Evolutionary conservation across 1,140 invertebrate genomes (phyloP).

Genomic region (Diorhabda elongata): DNA sequence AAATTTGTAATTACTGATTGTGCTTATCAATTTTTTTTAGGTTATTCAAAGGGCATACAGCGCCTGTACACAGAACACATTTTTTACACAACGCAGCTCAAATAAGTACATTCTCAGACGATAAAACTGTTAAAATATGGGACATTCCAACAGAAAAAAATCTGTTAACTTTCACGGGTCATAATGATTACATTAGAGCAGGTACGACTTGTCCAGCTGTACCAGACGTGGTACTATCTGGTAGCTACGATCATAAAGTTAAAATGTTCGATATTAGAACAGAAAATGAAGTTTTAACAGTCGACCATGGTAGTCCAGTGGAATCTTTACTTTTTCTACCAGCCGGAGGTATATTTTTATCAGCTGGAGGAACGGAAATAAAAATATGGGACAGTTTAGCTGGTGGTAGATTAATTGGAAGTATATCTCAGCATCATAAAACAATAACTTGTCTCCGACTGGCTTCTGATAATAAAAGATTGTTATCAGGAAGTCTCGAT

Average conservation of each 20-base stretch:
- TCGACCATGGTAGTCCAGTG: conserved; percentile 87
- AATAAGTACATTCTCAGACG: conserved; percentile 89
- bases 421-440: conserved; percentile 86
- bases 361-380: conserved; percentile 87
- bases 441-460: conserved; percentile 82
- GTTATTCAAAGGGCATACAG: conserved; percentile 62
- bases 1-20: no score
- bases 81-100: conserved; percentile 77
- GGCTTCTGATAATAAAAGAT: conserved; percentile 71
- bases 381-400: conserved; percentile 90
- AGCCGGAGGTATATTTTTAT: conserved; percentile 84
- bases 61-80: conserved; percentile 72
- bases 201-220: conserved; percentile 74
- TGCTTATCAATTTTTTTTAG: conserved; percentile 26
- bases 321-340: conserved; percentile 88
- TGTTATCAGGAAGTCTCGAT: conserved; percentile 88
- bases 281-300: conserved; percentile 62
- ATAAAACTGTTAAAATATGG: conserved; percentile 85
- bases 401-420: conserved; percentile 76
- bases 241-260: conserved; percentile 90
- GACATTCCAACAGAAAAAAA: conserved; percentile 81
- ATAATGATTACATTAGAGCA: conserved; percentile 79
- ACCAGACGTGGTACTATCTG: conserved; percentile 74
- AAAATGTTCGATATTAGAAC: conserved; percentile 85
- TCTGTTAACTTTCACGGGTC: conserved; percentile 61